Conservation (phyloP, 2,113 vertebrate species). For the Nipponia nippon region DNA sequence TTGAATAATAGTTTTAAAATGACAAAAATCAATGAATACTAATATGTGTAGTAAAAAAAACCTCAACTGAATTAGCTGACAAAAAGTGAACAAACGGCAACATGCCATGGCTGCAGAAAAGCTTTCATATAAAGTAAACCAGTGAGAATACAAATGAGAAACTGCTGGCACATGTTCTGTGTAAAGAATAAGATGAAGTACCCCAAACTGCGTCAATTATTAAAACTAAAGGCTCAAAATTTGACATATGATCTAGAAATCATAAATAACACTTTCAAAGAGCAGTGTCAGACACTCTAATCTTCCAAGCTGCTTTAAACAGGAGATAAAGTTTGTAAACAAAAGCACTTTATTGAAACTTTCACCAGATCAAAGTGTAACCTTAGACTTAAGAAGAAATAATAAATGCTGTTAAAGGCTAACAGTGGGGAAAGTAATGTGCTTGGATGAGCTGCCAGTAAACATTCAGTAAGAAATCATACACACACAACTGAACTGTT, state of each 20-base stretch:
- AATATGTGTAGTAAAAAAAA: constrained; percentile 41
- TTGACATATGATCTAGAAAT: constrained; percentile 54
- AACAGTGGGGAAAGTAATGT: neutral
- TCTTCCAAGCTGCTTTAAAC: constrained; percentile 46
- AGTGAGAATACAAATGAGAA: constrained; percentile 52
- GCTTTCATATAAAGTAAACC: constrained; percentile 48
- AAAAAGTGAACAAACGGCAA: constrained; percentile 44
- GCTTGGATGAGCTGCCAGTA: constrained; percentile 1
- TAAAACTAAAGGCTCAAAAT: constrained; percentile 47
- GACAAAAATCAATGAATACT: constrained; percentile 62
- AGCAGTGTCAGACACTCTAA: constrained; percentile 22
- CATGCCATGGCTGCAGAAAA: neutral
- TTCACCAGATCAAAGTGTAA: constrained; percentile 54
- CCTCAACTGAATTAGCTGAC: constrained; percentile 42
- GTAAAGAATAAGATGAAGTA: constrained; percentile 42
- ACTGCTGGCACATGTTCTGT: constrained; percentile 10
- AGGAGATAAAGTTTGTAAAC: constrained; percentile 55
- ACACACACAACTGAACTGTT: neutral
- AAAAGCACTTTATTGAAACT: constrained; percentile 50
- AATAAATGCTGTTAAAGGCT: constrained; percentile 39
- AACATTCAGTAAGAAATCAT: neutral
- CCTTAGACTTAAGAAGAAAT: constrained; percentile 37
- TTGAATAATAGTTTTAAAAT: constrained; percentile 57
- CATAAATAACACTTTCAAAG: constrained; percentile 52
- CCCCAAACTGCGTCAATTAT: constrained; percentile 42